Conservation (phyloP, 2,113 vertebrate species). For the Epinephelus fuscoguttatus region DNA sequence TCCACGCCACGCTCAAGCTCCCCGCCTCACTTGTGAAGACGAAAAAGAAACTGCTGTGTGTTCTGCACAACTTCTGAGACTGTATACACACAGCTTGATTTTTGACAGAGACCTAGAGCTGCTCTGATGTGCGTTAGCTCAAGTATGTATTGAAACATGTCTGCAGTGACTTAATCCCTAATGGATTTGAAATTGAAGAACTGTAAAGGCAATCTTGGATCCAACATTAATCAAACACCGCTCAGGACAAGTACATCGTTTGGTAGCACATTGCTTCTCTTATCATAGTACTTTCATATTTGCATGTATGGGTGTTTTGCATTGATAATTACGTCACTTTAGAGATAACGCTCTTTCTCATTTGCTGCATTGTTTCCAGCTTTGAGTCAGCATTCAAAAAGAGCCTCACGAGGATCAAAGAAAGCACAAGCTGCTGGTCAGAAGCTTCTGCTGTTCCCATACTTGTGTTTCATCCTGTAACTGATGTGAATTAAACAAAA, state of each 20-base stretch:
- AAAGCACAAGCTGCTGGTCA: conserved; percentile 12
- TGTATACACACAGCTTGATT: not conserved
- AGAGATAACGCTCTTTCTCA: not conserved
- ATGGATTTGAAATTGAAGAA: conserved; percentile 25
- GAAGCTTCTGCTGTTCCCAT: not conserved
- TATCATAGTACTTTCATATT: conserved; percentile 26
- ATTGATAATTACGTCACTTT: conserved; percentile 43
- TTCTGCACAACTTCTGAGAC: not conserved
- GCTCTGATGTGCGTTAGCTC: conserved; percentile 14
- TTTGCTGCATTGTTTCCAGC: conserved; percentile 29
- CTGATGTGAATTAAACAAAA: conserved; percentile 17
- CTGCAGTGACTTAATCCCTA: conserved; percentile 21
- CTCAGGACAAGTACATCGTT: conserved; percentile 8
- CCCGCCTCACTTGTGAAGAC: conserved; percentile 30
- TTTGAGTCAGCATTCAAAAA: conserved; percentile 42
- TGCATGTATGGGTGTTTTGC: conserved; percentile 52
- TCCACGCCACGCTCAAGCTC: conserved; percentile 10
- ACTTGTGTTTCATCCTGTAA: not conserved
- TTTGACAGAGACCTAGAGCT: conserved; percentile 11
- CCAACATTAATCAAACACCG: conserved; percentile 1
- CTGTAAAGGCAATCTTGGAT: not conserved
- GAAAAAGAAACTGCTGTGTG: conserved; percentile 9
- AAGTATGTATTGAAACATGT: conserved; percentile 23
- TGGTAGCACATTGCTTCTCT: not conserved
- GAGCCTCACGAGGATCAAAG: conserved; percentile 25